Conservation (phyloP, 2,888 invertebrate species). For the Hirudinaria manillensis region DNA sequence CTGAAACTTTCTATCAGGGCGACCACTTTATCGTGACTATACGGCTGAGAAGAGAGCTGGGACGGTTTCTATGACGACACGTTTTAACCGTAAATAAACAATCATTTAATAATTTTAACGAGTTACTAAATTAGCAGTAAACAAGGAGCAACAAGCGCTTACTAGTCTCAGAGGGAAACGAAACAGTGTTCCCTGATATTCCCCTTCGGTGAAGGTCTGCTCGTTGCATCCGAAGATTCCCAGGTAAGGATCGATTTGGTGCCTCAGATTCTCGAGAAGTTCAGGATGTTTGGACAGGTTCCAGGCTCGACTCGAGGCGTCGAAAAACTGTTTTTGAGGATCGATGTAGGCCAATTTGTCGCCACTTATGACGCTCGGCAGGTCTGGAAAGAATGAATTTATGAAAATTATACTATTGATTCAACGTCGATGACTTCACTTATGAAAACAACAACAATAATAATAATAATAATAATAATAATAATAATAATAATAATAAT, state of each 20-base stretch:
- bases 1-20: conserved; percentile 38
- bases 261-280: conserved; percentile 21
- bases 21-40: conserved; percentile 30
- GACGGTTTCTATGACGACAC: conserved; percentile 19
- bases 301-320: conserved; percentile 32
- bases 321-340: conserved; percentile 43
- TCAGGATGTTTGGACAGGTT: conserved; percentile 32
- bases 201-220: conserved; percentile 33
- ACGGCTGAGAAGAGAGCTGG: conserved; percentile 16
- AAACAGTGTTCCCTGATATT: conserved; percentile 46
- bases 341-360: conserved; percentile 45
- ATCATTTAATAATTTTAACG: background rate
- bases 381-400: conserved; percentile 34
- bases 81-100: background rate
- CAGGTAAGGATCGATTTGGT: conserved; percentile 46
- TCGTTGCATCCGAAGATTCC: conserved; percentile 43
- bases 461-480: too few relatives aligned
- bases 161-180: conserved; percentile 45
- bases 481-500: too few relatives aligned
- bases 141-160: background rate
- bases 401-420: background rate
- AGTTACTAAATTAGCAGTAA: background rate
- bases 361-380: conserved; percentile 45
- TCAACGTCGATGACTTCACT: too few relatives aligned
- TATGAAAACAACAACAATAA: too few relatives aligned